Conservation (phyloP, 2,797 vertebrate species). For the Halcyon badia region DNA sequence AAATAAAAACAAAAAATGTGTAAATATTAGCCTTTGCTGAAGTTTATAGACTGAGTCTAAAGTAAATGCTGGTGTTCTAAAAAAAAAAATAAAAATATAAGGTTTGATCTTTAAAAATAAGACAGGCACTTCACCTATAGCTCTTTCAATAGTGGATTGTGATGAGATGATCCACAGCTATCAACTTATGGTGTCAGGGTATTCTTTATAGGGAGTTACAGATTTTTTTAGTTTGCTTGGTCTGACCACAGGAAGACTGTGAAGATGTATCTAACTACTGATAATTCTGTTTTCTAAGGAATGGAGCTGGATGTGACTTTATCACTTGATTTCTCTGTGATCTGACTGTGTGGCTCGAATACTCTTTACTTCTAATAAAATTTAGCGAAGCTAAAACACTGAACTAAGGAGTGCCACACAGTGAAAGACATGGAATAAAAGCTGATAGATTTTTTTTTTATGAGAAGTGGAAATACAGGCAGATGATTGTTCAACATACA, state of each 20-base stretch:
- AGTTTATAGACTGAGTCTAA: conserved; percentile 62
- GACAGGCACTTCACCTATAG: conserved; percentile 40
- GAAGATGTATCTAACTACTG: background rate
- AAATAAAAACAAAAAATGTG: conserved; percentile 71
- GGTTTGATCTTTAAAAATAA: conserved; percentile 63
- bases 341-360: background rate
- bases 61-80: conserved; percentile 63
- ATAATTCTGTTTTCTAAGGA: background rate
- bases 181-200: background rate
- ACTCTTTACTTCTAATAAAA: background rate
- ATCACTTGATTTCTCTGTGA: background rate
- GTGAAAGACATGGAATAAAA: background rate
- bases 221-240: background rate
- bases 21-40: conserved; percentile 63
- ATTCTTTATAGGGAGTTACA: background rate
- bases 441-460: background rate
- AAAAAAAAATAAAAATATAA: background rate
- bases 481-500: background rate
- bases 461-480: background rate
- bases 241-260: background rate
- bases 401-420: background rate
- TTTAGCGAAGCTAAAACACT: background rate
- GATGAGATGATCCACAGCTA: conserved; percentile 13
- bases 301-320: background rate
- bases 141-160: conserved; percentile 18